These are phyloP conservation scores for Dallia pectoralis DNA, from an alignment of 2,797 vertebrate species.

Conservation along the genomic window DNA sequence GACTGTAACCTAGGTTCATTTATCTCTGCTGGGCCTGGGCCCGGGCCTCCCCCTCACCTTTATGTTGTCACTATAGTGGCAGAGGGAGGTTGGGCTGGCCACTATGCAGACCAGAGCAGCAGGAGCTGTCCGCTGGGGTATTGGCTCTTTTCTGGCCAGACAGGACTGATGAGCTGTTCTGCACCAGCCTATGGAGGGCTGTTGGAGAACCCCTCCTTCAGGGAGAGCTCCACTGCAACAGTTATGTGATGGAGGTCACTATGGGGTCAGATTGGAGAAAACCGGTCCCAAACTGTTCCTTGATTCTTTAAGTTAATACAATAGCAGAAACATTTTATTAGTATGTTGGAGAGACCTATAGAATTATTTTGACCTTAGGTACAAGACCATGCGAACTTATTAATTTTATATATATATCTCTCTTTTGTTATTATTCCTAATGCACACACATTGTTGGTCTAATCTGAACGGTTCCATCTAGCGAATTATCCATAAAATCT, in stretches of 20 bases:
- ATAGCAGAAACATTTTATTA: slow-evolving; percentile 55
- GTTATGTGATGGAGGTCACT: slow-evolving; percentile 73
- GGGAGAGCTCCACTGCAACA: slow-evolving; percentile 52
- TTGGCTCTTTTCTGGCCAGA: slow-evolving; percentile 83
- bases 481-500: neutral
- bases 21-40: slow-evolving; percentile 79
- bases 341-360: slow-evolving; percentile 26
- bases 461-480: neutral
- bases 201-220: slow-evolving; percentile 42
- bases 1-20: slow-evolving; percentile 89
- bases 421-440: neutral
- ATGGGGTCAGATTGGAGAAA: slow-evolving; percentile 73
- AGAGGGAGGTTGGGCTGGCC: slow-evolving; percentile 33
- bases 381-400: slow-evolving; percentile 28
- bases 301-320: slow-evolving; percentile 58
- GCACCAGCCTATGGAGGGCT: slow-evolving; percentile 53
- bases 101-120: slow-evolving; percentile 78
- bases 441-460: neutral
- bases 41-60: slow-evolving; percentile 76
- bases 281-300: slow-evolving; percentile 67
- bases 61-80: slow-evolving; percentile 65
- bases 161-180: slow-evolving; percentile 85
- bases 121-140: slow-evolving; percentile 84
- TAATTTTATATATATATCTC: slow-evolving; percentile 27
- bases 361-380: slow-evolving; percentile 27